Base-by-base conservation (phyloP, 2,888 invertebrate species). In the Melinaea marsaeus region DNA sequence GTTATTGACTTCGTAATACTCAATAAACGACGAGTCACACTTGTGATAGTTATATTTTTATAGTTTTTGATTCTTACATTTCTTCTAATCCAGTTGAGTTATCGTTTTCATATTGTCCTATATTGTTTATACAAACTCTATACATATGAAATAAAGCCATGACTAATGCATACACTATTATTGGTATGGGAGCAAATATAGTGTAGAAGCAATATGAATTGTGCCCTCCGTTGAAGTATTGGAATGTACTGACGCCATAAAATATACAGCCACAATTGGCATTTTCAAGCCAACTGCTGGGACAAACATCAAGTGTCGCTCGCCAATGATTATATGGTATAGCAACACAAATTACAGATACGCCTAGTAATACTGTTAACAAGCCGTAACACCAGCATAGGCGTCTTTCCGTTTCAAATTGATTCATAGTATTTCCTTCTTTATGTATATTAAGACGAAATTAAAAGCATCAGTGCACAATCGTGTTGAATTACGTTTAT, bases 271-370 rank as follows among this genome's bases (percentile, higher is more conserved):
- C 94, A 74, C 94, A 95, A 74, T 93, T 94, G 4, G 91, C 92
- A 71, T 93, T 93, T 67, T 90, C 90, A 2, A 90, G 79, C 75
- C 85, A 88, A 56, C 90, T 90, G 1, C 89, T 88, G 1, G 92
- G 91, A 71, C 94, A 94, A 56, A 93, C 92, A 73, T 94, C 94
- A 2, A 95, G 82, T 0, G 94, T 94, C 22, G 90, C 87, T 57
- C 91, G 91, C 95, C 95, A 95, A 76, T 95, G 94, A 56, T 92
- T 91, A 91, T 93, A 94, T 0, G 93, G 92, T 61, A 94, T 90
- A 3, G 93, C 94, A 45, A 90, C 79, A 57, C 92, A 92, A 66
- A 93, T 86, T 4, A 86, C 80, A 9, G 86, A 81, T 7, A 88
- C 70, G 2, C 78, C 74, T 4, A 90, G 75, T 7, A 85, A 72